Conservation (phyloP, 1,140 invertebrate genomes). For the Magallana ariakensis region DNA sequence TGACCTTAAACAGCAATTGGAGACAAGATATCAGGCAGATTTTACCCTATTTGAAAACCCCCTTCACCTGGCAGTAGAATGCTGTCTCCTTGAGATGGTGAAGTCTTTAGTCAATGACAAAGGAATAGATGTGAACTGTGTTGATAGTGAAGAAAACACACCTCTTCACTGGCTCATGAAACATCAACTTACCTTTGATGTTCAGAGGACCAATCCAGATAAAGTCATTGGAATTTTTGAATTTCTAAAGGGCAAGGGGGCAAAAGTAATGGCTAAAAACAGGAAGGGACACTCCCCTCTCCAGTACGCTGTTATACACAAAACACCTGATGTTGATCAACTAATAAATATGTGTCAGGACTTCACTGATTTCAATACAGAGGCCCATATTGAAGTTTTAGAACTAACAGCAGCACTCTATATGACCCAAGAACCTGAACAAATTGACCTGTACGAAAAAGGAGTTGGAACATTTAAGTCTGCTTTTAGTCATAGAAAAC, state of each 20-base stretch:
- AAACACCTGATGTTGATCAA: neutral
- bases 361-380: neutral
- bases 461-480: neutral
- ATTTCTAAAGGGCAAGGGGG: neutral
- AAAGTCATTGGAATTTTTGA: neutral
- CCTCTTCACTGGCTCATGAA: neutral
- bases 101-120: neutral
- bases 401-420: neutral
- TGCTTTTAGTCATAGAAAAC: neutral
- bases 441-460: neutral
- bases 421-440: neutral
- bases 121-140: conserved; percentile 1
- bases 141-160: neutral
- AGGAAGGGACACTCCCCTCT: neutral
- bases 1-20: neutral
- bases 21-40: neutral
- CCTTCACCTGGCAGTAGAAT: neutral
- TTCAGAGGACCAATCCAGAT: neutral
- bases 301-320: neutral
- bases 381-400: neutral
- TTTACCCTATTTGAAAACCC: neutral
- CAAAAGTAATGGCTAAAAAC: neutral
- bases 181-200: neutral
- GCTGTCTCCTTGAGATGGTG: neutral
- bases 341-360: neutral